A percentile compares a stretch with the other conserved stretches of the same genome.
These are phyloP conservation scores for Rhynchomys soricoides DNA, from an alignment of 2,113 vertebrate species.

Conservation along the genomic window DNA sequence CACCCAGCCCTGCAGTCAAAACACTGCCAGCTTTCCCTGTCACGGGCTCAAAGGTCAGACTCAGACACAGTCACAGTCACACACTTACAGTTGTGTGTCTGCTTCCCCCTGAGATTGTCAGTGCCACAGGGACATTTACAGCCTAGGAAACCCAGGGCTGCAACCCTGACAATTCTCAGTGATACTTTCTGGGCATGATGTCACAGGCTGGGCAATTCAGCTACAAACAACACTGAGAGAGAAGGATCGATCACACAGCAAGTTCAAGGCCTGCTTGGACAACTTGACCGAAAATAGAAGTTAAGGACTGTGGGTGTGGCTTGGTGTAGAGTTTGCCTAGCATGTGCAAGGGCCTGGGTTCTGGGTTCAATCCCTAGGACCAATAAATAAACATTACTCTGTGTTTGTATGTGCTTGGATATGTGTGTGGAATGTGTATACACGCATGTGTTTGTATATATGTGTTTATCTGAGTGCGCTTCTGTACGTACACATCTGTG, in stretches of 20 bases:
- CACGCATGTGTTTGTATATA: not conserved
- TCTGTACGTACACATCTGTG: not conserved
- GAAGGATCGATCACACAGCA: not conserved
- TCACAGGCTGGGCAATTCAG: not conserved
- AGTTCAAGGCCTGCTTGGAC: not conserved
- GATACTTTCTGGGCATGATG: not conserved
- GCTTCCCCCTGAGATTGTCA: not conserved
- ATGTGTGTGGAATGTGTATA: not conserved
- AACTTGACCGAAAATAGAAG: not conserved
- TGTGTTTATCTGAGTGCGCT: not conserved
- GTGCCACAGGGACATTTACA: not conserved
- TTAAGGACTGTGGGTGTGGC: not conserved
- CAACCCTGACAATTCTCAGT: not conserved
- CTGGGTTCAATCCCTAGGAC: not conserved
- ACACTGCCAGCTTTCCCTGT: not conserved
- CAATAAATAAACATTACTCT: not conserved
- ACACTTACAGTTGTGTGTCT: too few species aligned
- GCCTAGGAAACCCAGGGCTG: fast-evolving
- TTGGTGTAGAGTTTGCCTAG: not conserved
- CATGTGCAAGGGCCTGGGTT: not conserved
- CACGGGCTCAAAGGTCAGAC: not conserved
- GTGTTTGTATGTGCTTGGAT: not conserved
- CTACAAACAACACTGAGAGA: not conserved
- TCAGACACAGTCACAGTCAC: not conserved
- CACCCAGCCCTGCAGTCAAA: not conserved